Conservation (phyloP, 2,888 invertebrate genomes). For the Tachina lurida region DNA sequence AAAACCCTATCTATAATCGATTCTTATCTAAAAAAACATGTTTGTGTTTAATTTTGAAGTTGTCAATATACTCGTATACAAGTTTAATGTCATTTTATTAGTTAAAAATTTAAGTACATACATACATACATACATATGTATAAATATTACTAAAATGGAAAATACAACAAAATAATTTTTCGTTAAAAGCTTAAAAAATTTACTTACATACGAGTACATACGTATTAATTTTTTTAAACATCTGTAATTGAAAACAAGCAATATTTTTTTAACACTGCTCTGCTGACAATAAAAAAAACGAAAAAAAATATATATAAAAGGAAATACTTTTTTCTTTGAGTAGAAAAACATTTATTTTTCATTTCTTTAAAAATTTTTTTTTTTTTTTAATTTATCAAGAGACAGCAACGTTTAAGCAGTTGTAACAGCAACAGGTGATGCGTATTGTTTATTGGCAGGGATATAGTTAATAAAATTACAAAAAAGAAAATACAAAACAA, state of each 20-base stretch:
- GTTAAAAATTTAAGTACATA: neutral
- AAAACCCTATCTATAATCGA: neutral
- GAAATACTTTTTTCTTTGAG: neutral
- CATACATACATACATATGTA: neutral
- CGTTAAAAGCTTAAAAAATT: conserved; percentile 17
- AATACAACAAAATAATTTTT: neutral
- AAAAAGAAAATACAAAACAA: neutral
- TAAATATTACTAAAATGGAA: neutral
- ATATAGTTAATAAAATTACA: conserved; percentile 30
- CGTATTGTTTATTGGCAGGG: conserved; percentile 33
- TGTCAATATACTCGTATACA: conserved; percentile 16
- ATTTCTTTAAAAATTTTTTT: conserved; percentile 29
- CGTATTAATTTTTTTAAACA: conserved; percentile 23
- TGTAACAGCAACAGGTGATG: conserved; percentile 48
- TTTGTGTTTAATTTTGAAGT: conserved; percentile 25
- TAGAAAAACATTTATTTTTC: conserved; percentile 26
- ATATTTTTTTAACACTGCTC: neutral
- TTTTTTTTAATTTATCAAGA: neutral
- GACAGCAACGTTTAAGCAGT: conserved; percentile 9
- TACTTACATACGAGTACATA: neutral
- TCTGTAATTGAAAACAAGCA: conserved; percentile 35
- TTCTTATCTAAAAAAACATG: conserved; percentile 24
- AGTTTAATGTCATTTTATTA: conserved; percentile 24
- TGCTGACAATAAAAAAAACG: conserved; percentile 11
- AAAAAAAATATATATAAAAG: conserved; percentile 6